A percentile compares a stretch with the other conserved stretches of the same genome.
These are phyloP conservation scores for Oscheius sp. DNA, from an alignment of 1,140 invertebrate species.

Conservation along the genomic window DNA sequence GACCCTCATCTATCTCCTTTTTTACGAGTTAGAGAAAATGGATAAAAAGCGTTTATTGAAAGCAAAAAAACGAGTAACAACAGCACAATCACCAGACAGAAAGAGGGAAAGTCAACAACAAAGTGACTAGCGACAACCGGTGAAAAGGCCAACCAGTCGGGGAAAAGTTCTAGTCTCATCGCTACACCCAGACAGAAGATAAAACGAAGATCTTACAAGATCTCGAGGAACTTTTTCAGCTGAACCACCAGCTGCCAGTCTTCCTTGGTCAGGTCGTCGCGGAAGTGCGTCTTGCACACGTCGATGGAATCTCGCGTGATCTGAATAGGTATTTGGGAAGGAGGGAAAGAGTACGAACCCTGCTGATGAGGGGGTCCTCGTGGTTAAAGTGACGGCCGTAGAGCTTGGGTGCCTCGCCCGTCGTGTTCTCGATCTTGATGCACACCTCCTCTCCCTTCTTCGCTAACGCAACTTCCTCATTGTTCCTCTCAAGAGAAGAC, in stretches of 20 bases:
- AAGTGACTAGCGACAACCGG: background rate
- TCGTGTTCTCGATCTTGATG: constrained; percentile 92
- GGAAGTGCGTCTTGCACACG: constrained; percentile 97
- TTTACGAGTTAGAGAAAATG: too few species aligned
- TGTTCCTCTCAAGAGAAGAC: constrained; percentile 86
- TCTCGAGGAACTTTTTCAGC: constrained; percentile 94
- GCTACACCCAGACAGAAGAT: background rate
- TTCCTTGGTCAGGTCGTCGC: constrained; percentile 88
- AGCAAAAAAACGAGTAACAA: background rate
- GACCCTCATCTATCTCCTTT: too few species aligned
- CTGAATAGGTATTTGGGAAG: constrained; percentile 67
- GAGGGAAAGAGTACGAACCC: constrained; percentile 65
- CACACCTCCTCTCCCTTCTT: constrained; percentile 89
- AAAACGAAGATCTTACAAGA: constrained; percentile 71
- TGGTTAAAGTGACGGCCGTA: constrained; percentile 96
- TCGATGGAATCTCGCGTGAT: constrained; percentile 96
- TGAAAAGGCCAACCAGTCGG: background rate
- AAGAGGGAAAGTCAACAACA: background rate
- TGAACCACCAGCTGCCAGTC: constrained; percentile 98
- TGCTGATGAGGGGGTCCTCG: constrained; percentile 88
- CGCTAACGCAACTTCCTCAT: constrained; percentile 77
- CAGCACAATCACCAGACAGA: background rate
- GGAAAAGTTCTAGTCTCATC: background rate
- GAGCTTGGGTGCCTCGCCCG: constrained; percentile 95
- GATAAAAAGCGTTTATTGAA: background rate